These are phyloP conservation scores for Pangasius sanitwongsei DNA, from an alignment of 2,797 vertebrate species.

Conservation along the genomic window DNA sequence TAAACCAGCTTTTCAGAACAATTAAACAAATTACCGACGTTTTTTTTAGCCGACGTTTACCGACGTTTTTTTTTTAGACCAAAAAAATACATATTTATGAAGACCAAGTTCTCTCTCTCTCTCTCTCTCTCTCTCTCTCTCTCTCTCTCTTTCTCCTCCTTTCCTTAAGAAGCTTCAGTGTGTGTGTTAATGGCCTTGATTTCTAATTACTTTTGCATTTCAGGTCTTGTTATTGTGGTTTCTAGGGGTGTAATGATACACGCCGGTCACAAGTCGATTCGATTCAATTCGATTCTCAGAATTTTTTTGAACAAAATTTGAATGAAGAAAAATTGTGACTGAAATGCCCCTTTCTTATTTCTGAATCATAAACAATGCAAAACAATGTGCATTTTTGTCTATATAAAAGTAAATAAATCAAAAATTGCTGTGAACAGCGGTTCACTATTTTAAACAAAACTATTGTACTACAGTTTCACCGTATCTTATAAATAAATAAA, in stretches of 20 bases:
- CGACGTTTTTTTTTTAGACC: background rate
- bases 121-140: background rate
- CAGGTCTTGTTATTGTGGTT: background rate
- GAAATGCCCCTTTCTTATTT: background rate
- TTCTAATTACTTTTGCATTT: background rate
- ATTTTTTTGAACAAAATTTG: background rate
- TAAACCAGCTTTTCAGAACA: background rate
- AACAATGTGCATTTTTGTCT: background rate
- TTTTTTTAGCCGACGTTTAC: background rate
- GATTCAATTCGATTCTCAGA: background rate
- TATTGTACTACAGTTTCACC: background rate
- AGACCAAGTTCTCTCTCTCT: background rate
- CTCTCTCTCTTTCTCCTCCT: background rate
- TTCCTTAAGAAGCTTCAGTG: background rate
- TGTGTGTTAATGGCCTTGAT: constrained; percentile 13
- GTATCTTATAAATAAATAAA: background rate
- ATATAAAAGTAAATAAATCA: background rate
- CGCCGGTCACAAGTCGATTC: background rate
- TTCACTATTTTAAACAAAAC: background rate
- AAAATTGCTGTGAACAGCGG: background rate
- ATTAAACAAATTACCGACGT: background rate
- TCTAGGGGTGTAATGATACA: background rate
- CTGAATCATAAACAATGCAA: background rate
- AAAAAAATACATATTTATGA: background rate
- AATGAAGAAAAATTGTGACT: background rate